Evolutionary conservation across 2,113 vertebrate genomes (phyloP).

Genomic region (Saccopteryx bilineata): DNA sequence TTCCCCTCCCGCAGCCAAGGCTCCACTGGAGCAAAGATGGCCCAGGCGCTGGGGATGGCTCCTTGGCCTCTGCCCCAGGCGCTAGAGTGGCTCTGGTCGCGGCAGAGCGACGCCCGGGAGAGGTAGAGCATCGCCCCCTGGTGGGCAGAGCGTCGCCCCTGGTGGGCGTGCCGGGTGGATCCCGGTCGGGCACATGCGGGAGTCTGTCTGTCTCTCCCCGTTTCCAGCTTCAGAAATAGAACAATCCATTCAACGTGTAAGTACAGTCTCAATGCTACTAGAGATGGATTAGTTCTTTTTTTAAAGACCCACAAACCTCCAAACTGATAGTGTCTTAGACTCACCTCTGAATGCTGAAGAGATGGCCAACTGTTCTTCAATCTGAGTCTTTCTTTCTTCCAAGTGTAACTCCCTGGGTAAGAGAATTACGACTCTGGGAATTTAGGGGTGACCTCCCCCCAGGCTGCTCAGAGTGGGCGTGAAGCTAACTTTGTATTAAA

Average conservation of each 20-base stretch:
- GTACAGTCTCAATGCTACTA: slow-evolving; percentile 65
- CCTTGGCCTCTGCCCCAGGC: too few relatives aligned
- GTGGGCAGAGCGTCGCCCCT: too few relatives aligned
- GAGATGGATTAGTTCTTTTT: slow-evolving; percentile 40
- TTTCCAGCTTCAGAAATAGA: slow-evolving; percentile 78
- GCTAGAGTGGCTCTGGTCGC: too few relatives aligned
- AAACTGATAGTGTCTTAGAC: slow-evolving; percentile 41
- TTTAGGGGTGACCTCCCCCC: slow-evolving; percentile 56
- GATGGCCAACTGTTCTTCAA: slow-evolving; percentile 56
- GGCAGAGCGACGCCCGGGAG: too few relatives aligned
- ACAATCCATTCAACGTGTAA: slow-evolving; percentile 64
- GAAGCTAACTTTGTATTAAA: slow-evolving; percentile 45
- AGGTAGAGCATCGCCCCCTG: too few relatives aligned
- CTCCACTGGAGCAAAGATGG: too few relatives aligned
- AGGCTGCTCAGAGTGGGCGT: slow-evolving; percentile 44
- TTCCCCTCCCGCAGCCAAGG: too few relatives aligned
- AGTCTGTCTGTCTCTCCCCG: too few relatives aligned
- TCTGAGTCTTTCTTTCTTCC: background rate
- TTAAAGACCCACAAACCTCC: slow-evolving; percentile 54
- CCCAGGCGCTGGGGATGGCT: too few relatives aligned
- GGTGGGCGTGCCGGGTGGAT: too few relatives aligned
- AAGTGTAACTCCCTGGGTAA: slow-evolving; percentile 54
- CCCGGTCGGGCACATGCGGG: too few relatives aligned
- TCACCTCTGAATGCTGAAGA: slow-evolving; percentile 66
- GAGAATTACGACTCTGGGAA: slow-evolving; percentile 67